These are phyloP conservation scores for Apostichopus japonicus DNA, from an alignment of 35 echinoderm and acorn worm species.

Conservation along the genomic window DNA sequence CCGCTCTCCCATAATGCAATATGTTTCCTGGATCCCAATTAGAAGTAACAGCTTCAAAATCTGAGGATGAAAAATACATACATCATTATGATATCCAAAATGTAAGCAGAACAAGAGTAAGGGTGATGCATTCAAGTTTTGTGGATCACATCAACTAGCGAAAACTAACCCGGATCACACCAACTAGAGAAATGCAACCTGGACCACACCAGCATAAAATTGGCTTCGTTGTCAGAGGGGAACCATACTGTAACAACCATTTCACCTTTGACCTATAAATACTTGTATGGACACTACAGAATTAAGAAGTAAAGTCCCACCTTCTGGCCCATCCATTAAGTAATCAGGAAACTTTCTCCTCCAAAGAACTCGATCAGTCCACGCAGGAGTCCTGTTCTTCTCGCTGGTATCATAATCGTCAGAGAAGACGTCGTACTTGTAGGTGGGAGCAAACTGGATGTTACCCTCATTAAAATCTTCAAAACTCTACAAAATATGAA, in stretches of 20 bases:
- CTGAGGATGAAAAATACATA: not conserved
- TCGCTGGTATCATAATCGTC: slow-evolving; percentile 99
- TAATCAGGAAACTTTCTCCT: slow-evolving; percentile 69
- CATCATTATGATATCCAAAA: not conserved
- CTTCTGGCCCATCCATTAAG: slow-evolving; percentile 59
- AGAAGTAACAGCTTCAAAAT: slow-evolving; percentile 66
- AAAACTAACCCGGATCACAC: too few relatives aligned
- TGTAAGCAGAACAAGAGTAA: too few relatives aligned
- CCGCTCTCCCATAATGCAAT: slow-evolving; percentile 92
- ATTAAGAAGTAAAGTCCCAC: not conserved
- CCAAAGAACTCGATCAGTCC: slow-evolving; percentile 95
- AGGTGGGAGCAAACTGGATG: slow-evolving; percentile 95
- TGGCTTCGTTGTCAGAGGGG: too few relatives aligned
- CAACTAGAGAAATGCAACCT: too few relatives aligned
- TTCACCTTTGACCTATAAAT: too few relatives aligned
- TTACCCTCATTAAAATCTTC: slow-evolving; percentile 90
- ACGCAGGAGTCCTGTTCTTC: slow-evolving; percentile 92
- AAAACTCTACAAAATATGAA: slow-evolving; percentile 64
- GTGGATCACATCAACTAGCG: too few relatives aligned
- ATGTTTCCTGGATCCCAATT: slow-evolving; percentile 86
- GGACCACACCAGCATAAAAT: too few relatives aligned
- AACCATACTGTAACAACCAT: too few relatives aligned
- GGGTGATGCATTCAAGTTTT: too few relatives aligned
- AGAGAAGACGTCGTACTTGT: slow-evolving; percentile 97
- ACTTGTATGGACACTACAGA: too few relatives aligned